Evolutionary conservation across 1,140 invertebrate species (phyloP), one percentile per base, ranked within the genome.

Genomic region (Polypedilum pembai): DNA sequence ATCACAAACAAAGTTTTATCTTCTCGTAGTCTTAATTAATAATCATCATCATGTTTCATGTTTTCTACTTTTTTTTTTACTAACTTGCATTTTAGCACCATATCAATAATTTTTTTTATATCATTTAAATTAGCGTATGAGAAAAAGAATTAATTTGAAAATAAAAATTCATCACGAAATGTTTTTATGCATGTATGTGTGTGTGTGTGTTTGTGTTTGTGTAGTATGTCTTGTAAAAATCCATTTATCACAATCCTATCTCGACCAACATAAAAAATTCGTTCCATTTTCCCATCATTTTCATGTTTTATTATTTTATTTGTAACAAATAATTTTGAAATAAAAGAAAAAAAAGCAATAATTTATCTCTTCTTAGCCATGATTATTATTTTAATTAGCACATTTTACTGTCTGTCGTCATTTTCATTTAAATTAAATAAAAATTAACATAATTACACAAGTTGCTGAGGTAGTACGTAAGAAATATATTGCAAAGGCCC

Each of bases 1-100:
- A 56, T 56, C 45, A 56, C 45, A 56, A 56, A 56, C 45, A 56
- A 56, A n/a, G 12, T 74, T 12, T 7, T 63, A 20, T 56, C 33
- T 65, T 56, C 45, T n/a, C 8, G 74, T 45, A 65, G 24, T 21
- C 45, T 56, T 33, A 74, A 41, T 75, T 75, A 73, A 75, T 69
- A 73, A 75, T 66, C 24, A 33, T 33, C 24, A 33, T 73, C 24
- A 20, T 75, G 33, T 72, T 72, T 75, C n/a, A 69, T 40, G 41
- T 66, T 40, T 66, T 41, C 40, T 66, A 17, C 40, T 75, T 41
- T 73, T 33, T 73, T 33, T 33, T 33, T 5, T 3, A 33, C 24
- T 33, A 33, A 33, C n/a, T 56, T n/a, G 45, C 45, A 56, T 56
- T 15, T 56, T 56, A 56, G 45, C 45, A 56, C 45, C 45, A 56